Evolutionary conservation across 2,797 vertebrate species (phyloP).

Genomic region (Choloepus didactylus): DNA sequence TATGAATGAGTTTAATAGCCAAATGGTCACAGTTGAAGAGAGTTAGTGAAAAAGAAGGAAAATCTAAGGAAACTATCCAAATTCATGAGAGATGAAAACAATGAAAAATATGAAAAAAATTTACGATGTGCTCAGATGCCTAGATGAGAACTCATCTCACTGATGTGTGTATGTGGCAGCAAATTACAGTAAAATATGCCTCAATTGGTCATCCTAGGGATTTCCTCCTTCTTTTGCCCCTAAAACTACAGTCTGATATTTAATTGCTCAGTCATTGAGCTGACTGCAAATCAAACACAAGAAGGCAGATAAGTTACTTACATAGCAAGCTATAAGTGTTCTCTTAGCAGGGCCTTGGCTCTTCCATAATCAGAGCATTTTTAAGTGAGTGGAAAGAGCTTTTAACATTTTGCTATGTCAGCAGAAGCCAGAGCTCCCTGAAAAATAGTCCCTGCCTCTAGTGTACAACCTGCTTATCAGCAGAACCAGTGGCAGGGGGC

Average conservation of each 20-base stretch:
- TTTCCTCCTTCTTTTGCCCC: not conserved
- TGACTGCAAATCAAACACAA: slow-evolving; percentile 49
- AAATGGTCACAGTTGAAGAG: not conserved
- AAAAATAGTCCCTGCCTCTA: slow-evolving; percentile 40
- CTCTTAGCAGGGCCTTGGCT: slow-evolving; percentile 8
- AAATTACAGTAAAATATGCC: not conserved
- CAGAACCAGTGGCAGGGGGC: slow-evolving; percentile 53
- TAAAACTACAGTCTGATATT: slow-evolving; percentile 32
- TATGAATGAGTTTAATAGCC: not conserved
- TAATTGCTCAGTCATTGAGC: slow-evolving; percentile 23
- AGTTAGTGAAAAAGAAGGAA: slow-evolving; percentile 38
- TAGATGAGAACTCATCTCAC: not conserved
- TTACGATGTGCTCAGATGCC: not conserved
- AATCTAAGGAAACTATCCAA: slow-evolving; percentile 48
- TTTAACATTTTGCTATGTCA: slow-evolving; percentile 25
- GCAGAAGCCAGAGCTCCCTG: slow-evolving; percentile 39
- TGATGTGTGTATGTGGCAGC: not conserved
- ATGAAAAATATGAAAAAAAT: not conserved
- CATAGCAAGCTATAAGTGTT: slow-evolving; percentile 25
- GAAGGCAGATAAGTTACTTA: slow-evolving; percentile 52
- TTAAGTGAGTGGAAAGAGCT: slow-evolving; percentile 22
- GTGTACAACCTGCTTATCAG: slow-evolving; percentile 62
- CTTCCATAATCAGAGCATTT: slow-evolving; percentile 43
- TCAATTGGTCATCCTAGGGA: not conserved
- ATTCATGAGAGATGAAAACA: not conserved